phyloP scores from a whole-genome alignment of 2,113 vertebrate genomes.

The Malurus elegans region DNA sequence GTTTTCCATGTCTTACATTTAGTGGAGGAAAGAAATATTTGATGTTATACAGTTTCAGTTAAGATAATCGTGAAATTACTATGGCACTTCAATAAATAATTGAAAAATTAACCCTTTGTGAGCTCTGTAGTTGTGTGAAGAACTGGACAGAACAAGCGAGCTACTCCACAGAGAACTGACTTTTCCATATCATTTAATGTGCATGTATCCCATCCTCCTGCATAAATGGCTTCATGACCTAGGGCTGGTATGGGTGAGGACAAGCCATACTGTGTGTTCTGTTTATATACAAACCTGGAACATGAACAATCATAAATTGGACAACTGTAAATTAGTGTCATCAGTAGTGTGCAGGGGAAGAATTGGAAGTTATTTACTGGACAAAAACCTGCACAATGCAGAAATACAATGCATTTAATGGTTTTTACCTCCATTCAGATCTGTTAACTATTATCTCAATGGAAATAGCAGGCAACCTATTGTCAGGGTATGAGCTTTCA shows the following conservation, averaged over 20 bases:
- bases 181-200: background rate
- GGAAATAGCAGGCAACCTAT: background rate
- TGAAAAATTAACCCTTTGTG: background rate
- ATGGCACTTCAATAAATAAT: background rate
- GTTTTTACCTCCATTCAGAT: background rate
- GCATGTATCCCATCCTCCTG: background rate
- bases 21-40: background rate
- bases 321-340: background rate
- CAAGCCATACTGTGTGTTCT: background rate
- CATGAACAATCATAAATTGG: accelerated
- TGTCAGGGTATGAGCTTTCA: background rate
- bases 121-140: background rate
- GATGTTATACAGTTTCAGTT: background rate
- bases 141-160: background rate
- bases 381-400: background rate
- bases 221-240: background rate
- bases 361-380: background rate
- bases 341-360: background rate
- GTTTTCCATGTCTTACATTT: background rate
- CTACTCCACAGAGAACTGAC: background rate
- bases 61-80: background rate
- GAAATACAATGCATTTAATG: background rate
- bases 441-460: background rate
- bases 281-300: background rate
- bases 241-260: background rate